phyloP scores from a whole-genome alignment of 2,888 invertebrate species.

The Tipula confusa region DNA sequence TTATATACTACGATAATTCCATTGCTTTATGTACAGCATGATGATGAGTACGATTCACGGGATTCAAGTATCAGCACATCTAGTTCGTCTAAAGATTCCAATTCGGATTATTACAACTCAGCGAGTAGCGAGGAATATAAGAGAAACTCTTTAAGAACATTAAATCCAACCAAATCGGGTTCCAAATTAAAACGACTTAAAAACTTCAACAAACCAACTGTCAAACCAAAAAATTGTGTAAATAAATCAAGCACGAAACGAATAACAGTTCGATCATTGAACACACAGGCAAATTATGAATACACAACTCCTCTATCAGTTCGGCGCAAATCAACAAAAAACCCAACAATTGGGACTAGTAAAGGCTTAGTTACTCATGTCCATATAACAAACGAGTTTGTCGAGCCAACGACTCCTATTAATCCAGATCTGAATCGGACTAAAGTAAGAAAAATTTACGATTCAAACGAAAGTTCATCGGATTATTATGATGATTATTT shows the following conservation, averaged over 20 bases:
- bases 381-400: slow-evolving; percentile 37
- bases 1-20: background rate
- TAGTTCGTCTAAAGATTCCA: background rate
- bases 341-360: background rate
- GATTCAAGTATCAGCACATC: background rate
- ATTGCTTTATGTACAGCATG: background rate
- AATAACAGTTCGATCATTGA: background rate
- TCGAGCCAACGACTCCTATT: slow-evolving; percentile 32
- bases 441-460: background rate
- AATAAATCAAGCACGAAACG: background rate
- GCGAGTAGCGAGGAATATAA: background rate
- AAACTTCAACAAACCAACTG: background rate
- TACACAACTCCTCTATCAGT: background rate
- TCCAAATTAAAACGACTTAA: background rate
- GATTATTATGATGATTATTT: slow-evolving; percentile 13
- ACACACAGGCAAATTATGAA: background rate
- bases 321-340: background rate
- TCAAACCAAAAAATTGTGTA: background rate
- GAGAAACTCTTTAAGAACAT: background rate
- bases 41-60: background rate
- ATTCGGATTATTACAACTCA: background rate
- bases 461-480: background rate
- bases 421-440: background rate
- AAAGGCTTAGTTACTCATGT: slow-evolving; percentile 36
- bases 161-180: background rate